Evolutionary conservation across 2,888 invertebrate species (phyloP).

Genomic region (Deladenus siricidicola): DNA sequence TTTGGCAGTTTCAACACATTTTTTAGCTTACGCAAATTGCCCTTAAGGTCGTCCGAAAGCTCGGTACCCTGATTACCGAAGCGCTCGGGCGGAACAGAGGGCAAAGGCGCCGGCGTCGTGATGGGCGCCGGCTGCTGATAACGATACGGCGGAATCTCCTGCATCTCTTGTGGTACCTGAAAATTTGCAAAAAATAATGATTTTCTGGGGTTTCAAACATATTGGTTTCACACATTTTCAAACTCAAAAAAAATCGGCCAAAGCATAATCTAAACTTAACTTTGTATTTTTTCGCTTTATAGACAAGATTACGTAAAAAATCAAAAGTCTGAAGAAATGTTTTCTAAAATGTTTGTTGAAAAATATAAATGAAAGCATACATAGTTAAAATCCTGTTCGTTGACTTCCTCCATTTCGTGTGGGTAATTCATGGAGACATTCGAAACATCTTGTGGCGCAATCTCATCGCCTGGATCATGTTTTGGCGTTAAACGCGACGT

Average conservation of each 20-base stretch:
- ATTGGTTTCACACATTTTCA: no score
- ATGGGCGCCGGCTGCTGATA: background rate
- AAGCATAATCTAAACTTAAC: no score
- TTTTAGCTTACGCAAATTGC: constrained; percentile 43
- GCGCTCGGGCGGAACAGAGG: constrained; percentile 1
- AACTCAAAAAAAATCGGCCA: no score
- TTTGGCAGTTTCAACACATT: constrained; percentile 93
- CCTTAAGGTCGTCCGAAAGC: constrained; percentile 21
- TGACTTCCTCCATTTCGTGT: constrained; percentile 3
- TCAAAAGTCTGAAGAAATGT: no score
- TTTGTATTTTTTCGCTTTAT: no score
- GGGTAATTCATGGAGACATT: constrained; percentile 5
- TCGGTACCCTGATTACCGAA: constrained; percentile 13
- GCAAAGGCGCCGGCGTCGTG: no score
- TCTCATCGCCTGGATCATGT: background rate
- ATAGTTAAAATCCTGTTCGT: constrained; percentile 2
- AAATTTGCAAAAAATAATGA: no score
- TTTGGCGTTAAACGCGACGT: background rate
- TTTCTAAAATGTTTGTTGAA: background rate
- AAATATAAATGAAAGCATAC: background rate
- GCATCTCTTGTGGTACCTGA: background rate
- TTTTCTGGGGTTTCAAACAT: background rate
- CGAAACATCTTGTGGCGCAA: background rate
- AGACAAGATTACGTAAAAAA: no score
- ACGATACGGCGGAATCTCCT: background rate